These are phyloP conservation scores for Melieria omissa DNA, from an alignment of 2,888 invertebrate genomes.

Conservation along the genomic window DNA sequence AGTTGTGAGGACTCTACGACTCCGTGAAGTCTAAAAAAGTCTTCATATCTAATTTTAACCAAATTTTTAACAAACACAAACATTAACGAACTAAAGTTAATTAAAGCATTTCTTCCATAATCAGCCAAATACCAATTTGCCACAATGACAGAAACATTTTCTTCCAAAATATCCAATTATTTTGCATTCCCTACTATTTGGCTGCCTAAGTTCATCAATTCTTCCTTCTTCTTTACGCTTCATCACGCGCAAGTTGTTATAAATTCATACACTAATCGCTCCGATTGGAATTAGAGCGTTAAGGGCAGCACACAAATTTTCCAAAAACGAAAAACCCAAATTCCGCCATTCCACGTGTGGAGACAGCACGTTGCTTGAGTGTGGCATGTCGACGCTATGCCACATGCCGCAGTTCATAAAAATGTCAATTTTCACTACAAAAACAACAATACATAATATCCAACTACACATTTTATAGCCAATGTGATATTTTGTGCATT, in stretches of 20 bases:
- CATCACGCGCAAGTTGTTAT: constrained; percentile 3
- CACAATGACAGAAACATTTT: too few relatives aligned
- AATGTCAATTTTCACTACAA: not conserved
- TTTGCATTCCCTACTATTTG: too few relatives aligned
- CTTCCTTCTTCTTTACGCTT: not conserved
- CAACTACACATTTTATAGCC: not conserved
- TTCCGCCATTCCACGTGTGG: not conserved
- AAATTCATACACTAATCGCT: constrained; percentile 25
- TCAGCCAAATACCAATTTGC: too few relatives aligned
- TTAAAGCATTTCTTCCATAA: too few relatives aligned
- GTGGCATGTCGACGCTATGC: not conserved
- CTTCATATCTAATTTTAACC: too few relatives aligned
- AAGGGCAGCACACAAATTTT: not conserved
- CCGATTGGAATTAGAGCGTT: constrained; percentile 8
- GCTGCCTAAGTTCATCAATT: not conserved
- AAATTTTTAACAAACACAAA: too few relatives aligned
- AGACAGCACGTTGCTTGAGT: not conserved
- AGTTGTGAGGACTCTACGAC: too few relatives aligned
- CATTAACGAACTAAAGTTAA: too few relatives aligned
- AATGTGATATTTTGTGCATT: too few relatives aligned
- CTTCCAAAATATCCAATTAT: too few relatives aligned
- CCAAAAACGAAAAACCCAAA: too few relatives aligned
- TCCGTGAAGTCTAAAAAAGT: too few relatives aligned
- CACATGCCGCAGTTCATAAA: not conserved
- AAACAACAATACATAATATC: not conserved